Percentiles rank a stretch among this genome's conserved stretches.
These are phyloP conservation scores for Platycheirus albimanus DNA, from an alignment of 2,888 invertebrate species.

Conservation along the genomic window DNA sequence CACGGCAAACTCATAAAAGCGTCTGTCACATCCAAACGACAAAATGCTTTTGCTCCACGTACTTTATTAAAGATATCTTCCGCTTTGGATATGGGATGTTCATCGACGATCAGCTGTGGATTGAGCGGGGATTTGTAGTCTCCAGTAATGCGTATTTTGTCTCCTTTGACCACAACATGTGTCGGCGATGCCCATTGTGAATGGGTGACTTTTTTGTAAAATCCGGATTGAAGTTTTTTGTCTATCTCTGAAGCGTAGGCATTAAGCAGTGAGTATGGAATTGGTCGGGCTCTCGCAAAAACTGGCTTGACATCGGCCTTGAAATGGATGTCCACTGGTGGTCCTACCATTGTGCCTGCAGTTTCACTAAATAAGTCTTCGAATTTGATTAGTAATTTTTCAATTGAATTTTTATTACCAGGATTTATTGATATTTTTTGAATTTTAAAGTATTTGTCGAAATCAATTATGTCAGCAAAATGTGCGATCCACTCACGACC, in stretches of 20 bases:
- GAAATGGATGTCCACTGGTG: too few relatives aligned
- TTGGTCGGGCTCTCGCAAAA: conserved; percentile 1
- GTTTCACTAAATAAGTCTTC: too few relatives aligned
- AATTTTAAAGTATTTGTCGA: too few relatives aligned
- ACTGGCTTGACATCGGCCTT: neutral
- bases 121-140: conserved; percentile 63
- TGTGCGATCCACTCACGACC: too few relatives aligned
- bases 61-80: conserved; percentile 41
- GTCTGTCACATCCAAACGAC: conserved; percentile 46
- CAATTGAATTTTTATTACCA: too few relatives aligned
- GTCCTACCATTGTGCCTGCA: too few relatives aligned
- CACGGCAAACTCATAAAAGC: conserved; percentile 56
- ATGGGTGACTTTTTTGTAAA: neutral
- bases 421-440: too few relatives aligned
- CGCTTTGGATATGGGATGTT: conserved; percentile 53
- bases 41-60: conserved; percentile 34
- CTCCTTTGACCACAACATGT: neutral
- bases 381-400: too few relatives aligned
- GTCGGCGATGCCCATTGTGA: neutral
- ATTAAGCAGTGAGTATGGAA: neutral
- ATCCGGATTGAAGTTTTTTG: conserved; percentile 1
- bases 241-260: neutral
- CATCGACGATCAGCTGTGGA: conserved; percentile 29
- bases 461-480: too few relatives aligned
- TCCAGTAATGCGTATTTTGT: conserved; percentile 47